These are phyloP conservation scores for Tetranychus truncatus DNA, from an alignment of 2,888 invertebrate species.

Conservation along the genomic window DNA sequence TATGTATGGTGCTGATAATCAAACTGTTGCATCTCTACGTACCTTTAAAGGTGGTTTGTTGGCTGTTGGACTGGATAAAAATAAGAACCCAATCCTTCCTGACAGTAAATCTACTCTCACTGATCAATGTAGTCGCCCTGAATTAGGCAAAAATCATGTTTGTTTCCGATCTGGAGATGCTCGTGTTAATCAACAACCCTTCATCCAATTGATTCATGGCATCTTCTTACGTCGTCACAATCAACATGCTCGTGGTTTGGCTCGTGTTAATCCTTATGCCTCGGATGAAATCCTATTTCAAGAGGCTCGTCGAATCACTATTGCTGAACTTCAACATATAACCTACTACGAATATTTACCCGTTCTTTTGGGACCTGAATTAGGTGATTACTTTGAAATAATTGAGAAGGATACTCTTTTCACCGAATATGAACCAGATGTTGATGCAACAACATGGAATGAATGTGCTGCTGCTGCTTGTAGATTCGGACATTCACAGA, in stretches of 20 bases:
- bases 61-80: background rate
- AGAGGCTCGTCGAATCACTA: slow-evolving; percentile 33
- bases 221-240: slow-evolving; percentile 23
- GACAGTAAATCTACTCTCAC: background rate
- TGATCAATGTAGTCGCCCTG: slow-evolving; percentile 11
- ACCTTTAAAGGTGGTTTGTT: slow-evolving; percentile 13
- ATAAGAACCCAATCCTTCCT: background rate
- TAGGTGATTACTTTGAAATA: slow-evolving; percentile 18
- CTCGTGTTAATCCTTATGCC: slow-evolving; percentile 30
- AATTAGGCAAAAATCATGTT: background rate
- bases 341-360: slow-evolving; percentile 42
- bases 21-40: slow-evolving; percentile 12
- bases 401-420: slow-evolving; percentile 50
- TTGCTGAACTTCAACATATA: slow-evolving; percentile 38
- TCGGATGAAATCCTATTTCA: slow-evolving; percentile 32
- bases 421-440: slow-evolving; percentile 41
- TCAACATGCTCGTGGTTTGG: slow-evolving; percentile 19
- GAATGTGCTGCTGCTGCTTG: slow-evolving; percentile 59
- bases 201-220: slow-evolving; percentile 17
- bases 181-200: slow-evolving; percentile 23
- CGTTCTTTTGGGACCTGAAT: slow-evolving; percentile 46
- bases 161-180: slow-evolving; percentile 24
- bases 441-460: slow-evolving; percentile 59
- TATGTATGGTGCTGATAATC: slow-evolving; percentile 15
- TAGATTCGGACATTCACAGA: slow-evolving; percentile 33